Evolutionary conservation across 2,888 invertebrate species (phyloP), one percentile per base, ranked within the genome.

Genomic region (Platycheirus albimanus): DNA sequence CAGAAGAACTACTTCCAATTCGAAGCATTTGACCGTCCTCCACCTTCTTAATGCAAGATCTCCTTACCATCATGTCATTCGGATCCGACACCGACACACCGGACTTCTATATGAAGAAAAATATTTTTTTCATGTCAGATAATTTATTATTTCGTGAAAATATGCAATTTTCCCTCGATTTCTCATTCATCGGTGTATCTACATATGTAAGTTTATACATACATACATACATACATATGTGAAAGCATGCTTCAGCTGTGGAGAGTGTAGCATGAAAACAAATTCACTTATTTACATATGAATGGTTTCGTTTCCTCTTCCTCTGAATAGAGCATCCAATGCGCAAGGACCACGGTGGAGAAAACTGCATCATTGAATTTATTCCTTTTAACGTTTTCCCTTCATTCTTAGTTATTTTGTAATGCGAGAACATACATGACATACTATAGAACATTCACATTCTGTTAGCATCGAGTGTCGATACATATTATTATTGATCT

Each of bases 281-380:
- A 83, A 83, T 83, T 83, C 72, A 78, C 51, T 78, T 83, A 83
- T 83, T 83, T 83, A 64, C 78, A 78, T 70, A 83, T 78, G 83
- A 83, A 83, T 74, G 77, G 83, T 72, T 83, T 61, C 72, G 69
- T 69, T 74, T 38, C 28, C 11, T 24, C 41, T 3, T 19, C 13
- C 8, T 11, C 45, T 11, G 10, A 5, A 43, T n/a, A n/a, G n/a
- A n/a, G n/a, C n/a, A n/a, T n/a, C n/a, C n/a, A n/a, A n/a, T n/a
- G n/a, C n/a, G n/a, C n/a, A n/a, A n/a, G n/a, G n/a, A n/a, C n/a
- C n/a, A 43, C 10, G 28, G 36, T 8, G 38, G 15, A 7, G 15
- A 41, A 41, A 24, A 49, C 11, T 49, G 33, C 30, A 45, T 6
- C 61, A 45, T 45, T 61, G 45, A 61, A 64, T 36, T 49, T 24